Conservation (phyloP, 2,113 vertebrate genomes). For the Paramormyrops kingsleyae region DNA sequence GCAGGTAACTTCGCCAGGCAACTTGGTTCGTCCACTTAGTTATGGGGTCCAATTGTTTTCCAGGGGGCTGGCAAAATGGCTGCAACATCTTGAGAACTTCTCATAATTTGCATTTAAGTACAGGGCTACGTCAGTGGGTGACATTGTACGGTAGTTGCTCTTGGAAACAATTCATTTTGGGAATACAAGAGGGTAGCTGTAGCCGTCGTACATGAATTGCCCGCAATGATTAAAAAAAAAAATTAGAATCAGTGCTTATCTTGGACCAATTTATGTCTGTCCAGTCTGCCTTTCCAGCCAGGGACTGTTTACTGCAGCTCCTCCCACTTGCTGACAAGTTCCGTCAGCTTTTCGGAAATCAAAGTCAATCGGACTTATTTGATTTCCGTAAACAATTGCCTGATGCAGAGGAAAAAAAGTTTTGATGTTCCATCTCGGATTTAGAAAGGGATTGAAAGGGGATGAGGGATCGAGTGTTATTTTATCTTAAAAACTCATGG, state of each 20-base stretch:
- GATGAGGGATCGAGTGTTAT: background rate
- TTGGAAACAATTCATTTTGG: background rate
- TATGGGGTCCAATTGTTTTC: background rate
- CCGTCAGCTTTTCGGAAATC: background rate
- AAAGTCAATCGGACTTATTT: background rate
- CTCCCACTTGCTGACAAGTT: no score
- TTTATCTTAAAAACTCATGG: background rate
- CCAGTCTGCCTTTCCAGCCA: background rate
- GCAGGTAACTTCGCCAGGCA: constrained; percentile 28
- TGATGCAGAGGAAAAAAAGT: background rate
- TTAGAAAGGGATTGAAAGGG: background rate
- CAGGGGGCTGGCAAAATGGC: constrained; percentile 22
- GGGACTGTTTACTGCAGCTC: no score
- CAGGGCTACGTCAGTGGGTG: background rate
- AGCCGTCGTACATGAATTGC: background rate
- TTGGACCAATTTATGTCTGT: background rate
- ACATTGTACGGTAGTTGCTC: background rate
- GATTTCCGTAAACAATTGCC: background rate
- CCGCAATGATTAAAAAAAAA: background rate
- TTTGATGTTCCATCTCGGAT: background rate
- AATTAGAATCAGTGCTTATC: background rate
- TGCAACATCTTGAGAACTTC: constrained; percentile 8
- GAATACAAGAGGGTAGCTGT: background rate
- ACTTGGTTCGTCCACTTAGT: constrained; percentile 15
- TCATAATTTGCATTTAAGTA: constrained; percentile 10